phyloP scores from a whole-genome alignment of 2,888 invertebrate genomes.

The Lochmaea capreae region DNA sequence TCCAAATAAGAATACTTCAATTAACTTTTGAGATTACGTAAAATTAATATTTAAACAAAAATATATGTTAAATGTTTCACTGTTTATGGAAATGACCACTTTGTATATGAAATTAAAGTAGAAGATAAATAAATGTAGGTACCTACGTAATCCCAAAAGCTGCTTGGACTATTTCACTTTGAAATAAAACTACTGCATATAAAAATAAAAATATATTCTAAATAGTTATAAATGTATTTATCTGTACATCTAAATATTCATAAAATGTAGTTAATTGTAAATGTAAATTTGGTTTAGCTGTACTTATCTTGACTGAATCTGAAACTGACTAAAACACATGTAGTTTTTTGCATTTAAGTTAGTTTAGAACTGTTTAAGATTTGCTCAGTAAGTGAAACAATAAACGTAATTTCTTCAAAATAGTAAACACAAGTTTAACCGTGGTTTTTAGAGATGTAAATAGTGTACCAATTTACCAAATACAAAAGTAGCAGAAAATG shows the following conservation, averaged over 20 bases:
- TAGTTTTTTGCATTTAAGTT: constrained; percentile 10
- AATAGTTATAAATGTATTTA: not conserved
- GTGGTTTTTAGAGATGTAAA: not conserved
- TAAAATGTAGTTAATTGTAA: constrained; percentile 10
- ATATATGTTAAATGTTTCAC: no score
- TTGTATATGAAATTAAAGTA: not conserved
- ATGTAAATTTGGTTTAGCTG: constrained; percentile 27
- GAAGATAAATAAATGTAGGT: not conserved
- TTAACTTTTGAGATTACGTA: not conserved
- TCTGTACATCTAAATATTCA: not conserved
- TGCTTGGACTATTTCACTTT: not conserved
- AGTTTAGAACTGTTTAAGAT: constrained; percentile 13
- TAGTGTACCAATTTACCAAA: not conserved
- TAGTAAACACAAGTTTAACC: not conserved
- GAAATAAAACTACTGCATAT: not conserved
- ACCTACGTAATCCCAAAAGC: not conserved
- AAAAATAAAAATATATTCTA: constrained; percentile 1
- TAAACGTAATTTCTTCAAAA: not conserved
- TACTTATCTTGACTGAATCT: constrained; percentile 32
- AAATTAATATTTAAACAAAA: not conserved
- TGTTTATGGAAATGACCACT: not conserved
- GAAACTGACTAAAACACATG: constrained; percentile 12
- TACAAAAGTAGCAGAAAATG: not conserved
- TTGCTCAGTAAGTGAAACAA: not conserved
- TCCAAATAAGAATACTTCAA: not conserved